Base-by-base conservation (phyloP, 2,113 vertebrate genomes). In the Myanophis thanlyinensis region DNA sequence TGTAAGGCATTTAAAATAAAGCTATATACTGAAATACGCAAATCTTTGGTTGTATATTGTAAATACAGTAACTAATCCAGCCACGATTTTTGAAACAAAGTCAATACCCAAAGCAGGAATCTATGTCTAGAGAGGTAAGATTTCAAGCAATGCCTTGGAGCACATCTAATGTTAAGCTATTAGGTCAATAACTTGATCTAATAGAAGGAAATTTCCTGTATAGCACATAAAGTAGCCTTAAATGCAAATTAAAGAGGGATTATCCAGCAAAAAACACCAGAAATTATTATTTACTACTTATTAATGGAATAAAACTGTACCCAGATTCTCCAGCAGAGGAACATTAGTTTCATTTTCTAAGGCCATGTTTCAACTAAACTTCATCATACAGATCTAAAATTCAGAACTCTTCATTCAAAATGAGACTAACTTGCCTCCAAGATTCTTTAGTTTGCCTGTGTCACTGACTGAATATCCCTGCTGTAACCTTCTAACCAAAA, bases 21-120 rank as follows among this genome's bases (percentile, higher is more conserved):
- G 88, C 54, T 94, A 80, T 54, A 56, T 52, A 93, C 89, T 18
- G 73, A 20, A 1, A 46, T 94, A 89, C 87, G 54, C 27, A 62
- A 22, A 40, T 52, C 27, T 86, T 90, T 84, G 80, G 18, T 46
- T 67, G 0, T 20, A 44, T 80, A 80, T 35, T 40, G 5, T 35
- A 40, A 46, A 46, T 18, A 46, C 5, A 59, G 25, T 73, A 73
- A 73, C n/a, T 73, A 35, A 73, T 35, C 67, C n/a, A 40, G 67
- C 13, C n/a, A 35, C 35, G 30, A 30, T 12, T 67, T 67, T 30
- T 15, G 30, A 67, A 11, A 13, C 12, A n/a, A 67, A 67, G 62
- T 4, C 30, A 67, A 15, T 67, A n/a, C 3, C 62, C 11, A 12
- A 67, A 67, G 12, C 62, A 13, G 30, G 12, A n/a, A 12, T 67